These are phyloP conservation scores for Telenomus remus DNA, from an alignment of 1,140 invertebrate genomes.

Conservation along the genomic window DNA sequence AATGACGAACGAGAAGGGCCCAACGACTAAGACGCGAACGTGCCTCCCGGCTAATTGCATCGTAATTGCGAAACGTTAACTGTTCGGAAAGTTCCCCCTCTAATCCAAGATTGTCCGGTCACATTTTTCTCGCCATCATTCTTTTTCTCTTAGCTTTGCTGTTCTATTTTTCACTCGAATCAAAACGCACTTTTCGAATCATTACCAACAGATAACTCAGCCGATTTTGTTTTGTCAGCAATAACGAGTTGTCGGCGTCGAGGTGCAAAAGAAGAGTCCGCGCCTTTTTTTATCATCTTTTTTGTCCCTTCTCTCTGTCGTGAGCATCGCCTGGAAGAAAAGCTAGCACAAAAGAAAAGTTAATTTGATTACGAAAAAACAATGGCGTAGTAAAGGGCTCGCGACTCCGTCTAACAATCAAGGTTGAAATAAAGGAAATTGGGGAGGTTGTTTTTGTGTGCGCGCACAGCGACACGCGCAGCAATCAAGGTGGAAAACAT, in stretches of 20 bases:
- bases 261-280: too few species aligned
- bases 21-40: constrained; percentile 40
- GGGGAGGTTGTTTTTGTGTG: constrained; percentile 23
- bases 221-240: constrained; percentile 13
- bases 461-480: not conserved
- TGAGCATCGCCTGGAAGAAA: constrained; percentile 16
- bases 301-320: too few species aligned
- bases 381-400: constrained; percentile 32
- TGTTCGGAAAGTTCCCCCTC: constrained; percentile 34
- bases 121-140: not conserved
- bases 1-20: constrained; percentile 46
- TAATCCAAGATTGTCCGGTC: not conserved
- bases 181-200: constrained; percentile 9
- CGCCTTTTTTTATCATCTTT: too few species aligned
- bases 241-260: constrained; percentile 1
- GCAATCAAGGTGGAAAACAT: constrained; percentile 16
- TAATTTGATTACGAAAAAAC: constrained; percentile 53
- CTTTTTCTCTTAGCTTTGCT: not conserved
- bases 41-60: constrained; percentile 60
- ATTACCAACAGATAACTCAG: constrained; percentile 15
- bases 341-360: constrained; percentile 37
- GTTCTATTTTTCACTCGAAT: too few species aligned
- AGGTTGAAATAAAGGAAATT: constrained; percentile 47
- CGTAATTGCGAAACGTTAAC: constrained; percentile 65
- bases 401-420: constrained; percentile 46